phyloP scores from a whole-genome alignment of 1,140 invertebrate species.

The Bicyclus anynana region DNA sequence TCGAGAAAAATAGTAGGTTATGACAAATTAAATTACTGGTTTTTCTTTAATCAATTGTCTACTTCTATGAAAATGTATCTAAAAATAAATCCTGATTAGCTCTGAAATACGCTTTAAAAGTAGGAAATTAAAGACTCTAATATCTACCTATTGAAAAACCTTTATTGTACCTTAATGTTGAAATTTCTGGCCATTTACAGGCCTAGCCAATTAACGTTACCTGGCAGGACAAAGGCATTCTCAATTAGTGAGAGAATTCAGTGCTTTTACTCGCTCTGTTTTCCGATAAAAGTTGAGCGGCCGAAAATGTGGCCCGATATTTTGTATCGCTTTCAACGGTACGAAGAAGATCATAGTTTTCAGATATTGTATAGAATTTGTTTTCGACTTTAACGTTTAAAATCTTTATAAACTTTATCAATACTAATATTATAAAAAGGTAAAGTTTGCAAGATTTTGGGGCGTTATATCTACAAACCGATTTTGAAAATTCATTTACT shows the following conservation, averaged over 20 bases:
- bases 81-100: too few relatives aligned
- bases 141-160: slow-evolving; percentile 1
- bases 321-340: slow-evolving; percentile 1
- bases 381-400: too few relatives aligned
- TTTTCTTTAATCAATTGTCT: too few relatives aligned
- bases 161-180: neutral
- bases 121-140: neutral
- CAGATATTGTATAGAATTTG: neutral
- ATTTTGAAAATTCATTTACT: too few relatives aligned
- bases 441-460: too few relatives aligned
- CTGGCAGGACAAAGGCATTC: slow-evolving; percentile 15
- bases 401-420: too few relatives aligned
- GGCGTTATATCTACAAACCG: too few relatives aligned
- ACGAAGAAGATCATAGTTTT: neutral
- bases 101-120: too few relatives aligned
- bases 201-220: slow-evolving; percentile 10
- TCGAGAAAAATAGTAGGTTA: too few relatives aligned
- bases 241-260: slow-evolving; percentile 8
- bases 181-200: slow-evolving; percentile 13
- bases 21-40: too few relatives aligned
- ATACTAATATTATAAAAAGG: too few relatives aligned
- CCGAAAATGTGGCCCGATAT: neutral
- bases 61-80: too few relatives aligned
- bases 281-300: slow-evolving; percentile 3
- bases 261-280: slow-evolving; percentile 11